A percentile compares a stretch with the other conserved stretches of the same genome.
phyloP scores from a whole-genome alignment of 2,888 invertebrate species.

The Pterostichus niger region DNA sequence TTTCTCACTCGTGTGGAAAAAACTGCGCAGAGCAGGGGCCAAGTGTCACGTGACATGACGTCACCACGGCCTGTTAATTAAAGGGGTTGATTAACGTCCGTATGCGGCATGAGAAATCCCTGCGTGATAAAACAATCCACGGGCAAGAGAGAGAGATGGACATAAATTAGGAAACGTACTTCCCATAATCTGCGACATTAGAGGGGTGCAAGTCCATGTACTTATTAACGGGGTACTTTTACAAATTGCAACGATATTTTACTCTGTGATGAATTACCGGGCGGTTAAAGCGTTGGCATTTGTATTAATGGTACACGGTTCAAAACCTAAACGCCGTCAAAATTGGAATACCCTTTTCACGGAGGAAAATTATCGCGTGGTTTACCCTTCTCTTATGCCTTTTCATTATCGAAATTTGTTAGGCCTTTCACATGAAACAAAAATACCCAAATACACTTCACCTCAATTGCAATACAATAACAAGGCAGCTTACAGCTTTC shows the following conservation, averaged over 20 bases:
- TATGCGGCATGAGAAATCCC: conserved; percentile 51
- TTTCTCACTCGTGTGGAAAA: no score
- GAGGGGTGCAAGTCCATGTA: conserved; percentile 16
- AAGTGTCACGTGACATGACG: conserved; percentile 52
- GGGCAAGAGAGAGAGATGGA: neutral
- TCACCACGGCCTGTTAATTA: conserved; percentile 48
- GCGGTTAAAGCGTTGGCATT: conserved; percentile 40
- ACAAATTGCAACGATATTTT: conserved; percentile 44
- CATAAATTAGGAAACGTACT: conserved; percentile 58
- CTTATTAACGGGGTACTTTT: conserved; percentile 52
- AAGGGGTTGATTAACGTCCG: conserved; percentile 47
- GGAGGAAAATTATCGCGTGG: conserved; percentile 22
- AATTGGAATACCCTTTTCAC: conserved; percentile 54
- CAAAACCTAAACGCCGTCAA: conserved; percentile 46
- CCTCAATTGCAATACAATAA: no score
- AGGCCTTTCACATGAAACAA: neutral
- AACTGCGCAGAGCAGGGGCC: no score
- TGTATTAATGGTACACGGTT: conserved; percentile 40
- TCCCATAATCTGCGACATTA: conserved; percentile 57
- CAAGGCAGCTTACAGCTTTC: no score
- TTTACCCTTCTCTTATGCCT: neutral
- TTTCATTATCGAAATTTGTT: conserved; percentile 11
- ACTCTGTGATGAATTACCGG: conserved; percentile 37
- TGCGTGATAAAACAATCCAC: conserved; percentile 39
- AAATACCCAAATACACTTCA: no score